Evolutionary conservation across 1,140 invertebrate genomes (phyloP).

Genomic region (Ceratosolen fusciceps): DNA sequence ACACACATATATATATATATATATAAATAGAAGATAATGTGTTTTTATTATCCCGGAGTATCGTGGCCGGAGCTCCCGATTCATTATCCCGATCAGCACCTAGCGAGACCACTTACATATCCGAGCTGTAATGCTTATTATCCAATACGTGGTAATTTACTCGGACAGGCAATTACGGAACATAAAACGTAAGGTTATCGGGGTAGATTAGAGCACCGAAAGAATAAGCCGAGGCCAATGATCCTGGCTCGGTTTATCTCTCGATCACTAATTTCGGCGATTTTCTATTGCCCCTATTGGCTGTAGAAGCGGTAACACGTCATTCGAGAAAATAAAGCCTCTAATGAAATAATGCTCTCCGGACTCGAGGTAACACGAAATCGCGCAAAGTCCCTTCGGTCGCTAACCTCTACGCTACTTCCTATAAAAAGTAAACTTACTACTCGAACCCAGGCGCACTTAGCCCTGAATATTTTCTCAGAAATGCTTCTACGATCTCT

Average conservation of each 20-base stretch:
- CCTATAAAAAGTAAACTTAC: conserved; percentile 26
- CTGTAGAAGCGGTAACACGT: neutral
- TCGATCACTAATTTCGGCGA: neutral
- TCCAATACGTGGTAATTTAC: too few species aligned
- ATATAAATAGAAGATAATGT: too few species aligned
- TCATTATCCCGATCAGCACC: too few species aligned
- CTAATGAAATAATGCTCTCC: conserved; percentile 9
- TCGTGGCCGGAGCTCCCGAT: too few species aligned
- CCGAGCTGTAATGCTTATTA: too few species aligned
- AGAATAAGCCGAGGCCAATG: too few species aligned
- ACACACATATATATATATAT: too few species aligned
- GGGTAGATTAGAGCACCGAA: too few species aligned
- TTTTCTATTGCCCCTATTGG: neutral
- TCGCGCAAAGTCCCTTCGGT: neutral
- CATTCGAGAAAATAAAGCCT: neutral
- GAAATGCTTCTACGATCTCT: neutral
- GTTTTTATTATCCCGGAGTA: too few species aligned
- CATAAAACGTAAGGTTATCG: too few species aligned
- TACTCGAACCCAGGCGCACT: neutral
- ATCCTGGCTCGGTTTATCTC: neutral
- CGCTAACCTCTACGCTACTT: neutral
- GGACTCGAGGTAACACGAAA: neutral
- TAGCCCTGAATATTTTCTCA: conserved; percentile 20
- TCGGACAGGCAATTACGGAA: too few species aligned
- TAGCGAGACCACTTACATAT: too few species aligned